These are phyloP conservation scores for Drosophila putrida DNA, from an alignment of 2,888 invertebrate species.

Conservation along the genomic window DNA sequence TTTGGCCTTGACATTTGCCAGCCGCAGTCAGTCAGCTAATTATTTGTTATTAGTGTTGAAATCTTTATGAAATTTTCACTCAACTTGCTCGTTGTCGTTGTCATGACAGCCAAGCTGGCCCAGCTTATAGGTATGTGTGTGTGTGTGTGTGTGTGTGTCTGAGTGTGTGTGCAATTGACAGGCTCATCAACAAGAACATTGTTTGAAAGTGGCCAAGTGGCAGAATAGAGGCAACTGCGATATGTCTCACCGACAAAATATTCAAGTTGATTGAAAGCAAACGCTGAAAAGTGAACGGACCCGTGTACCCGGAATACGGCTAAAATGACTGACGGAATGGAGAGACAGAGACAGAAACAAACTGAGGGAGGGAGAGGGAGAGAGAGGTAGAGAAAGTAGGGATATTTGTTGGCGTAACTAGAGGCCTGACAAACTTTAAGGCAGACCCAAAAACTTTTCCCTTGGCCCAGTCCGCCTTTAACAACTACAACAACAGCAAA, in stretches of 20 bases:
- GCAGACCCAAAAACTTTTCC: conserved; percentile 60
- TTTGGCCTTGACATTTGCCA: conserved; percentile 60
- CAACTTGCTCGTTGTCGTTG: conserved; percentile 46
- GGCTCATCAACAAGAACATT: conserved; percentile 75
- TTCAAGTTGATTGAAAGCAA: conserved; percentile 73
- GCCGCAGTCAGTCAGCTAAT: conserved; percentile 69
- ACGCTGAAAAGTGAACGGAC: conserved; percentile 38
- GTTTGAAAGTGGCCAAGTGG: conserved; percentile 68
- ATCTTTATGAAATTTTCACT: conserved; percentile 71
- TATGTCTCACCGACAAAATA: conserved; percentile 48
- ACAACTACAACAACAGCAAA: conserved; percentile 23
- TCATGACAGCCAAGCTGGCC: conserved; percentile 52
- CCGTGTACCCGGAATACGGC: conserved; percentile 24
- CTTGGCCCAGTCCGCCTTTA: conserved; percentile 51
- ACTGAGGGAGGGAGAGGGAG: background rate
- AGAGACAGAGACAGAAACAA: background rate
- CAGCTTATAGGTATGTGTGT: conserved; percentile 26
- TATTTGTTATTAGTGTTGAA: conserved; percentile 77
- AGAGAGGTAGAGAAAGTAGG: background rate
- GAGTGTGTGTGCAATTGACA: conserved; percentile 63
- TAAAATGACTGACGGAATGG: conserved; percentile 10
- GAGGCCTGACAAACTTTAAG: conserved; percentile 68
- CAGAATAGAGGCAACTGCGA: conserved; percentile 45
- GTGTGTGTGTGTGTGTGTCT: conserved; percentile 29
- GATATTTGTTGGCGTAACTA: conserved; percentile 21